Conservation (phyloP, 2,888 invertebrate species). For the Atrina japonica region DNA sequence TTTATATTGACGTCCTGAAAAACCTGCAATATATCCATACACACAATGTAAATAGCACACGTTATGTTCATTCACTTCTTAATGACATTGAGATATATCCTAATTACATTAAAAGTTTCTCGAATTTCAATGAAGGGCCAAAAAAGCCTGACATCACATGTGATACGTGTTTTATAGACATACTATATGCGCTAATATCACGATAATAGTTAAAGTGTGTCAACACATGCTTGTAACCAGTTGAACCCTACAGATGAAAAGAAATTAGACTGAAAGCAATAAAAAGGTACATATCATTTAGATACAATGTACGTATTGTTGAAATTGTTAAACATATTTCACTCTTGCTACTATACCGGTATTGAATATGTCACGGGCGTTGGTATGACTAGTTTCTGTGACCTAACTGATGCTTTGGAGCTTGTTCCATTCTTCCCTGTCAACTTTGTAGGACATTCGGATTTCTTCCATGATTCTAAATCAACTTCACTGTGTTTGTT, state of each 20-base stretch:
- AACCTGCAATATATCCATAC: conserved; percentile 55
- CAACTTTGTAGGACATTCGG: too few species aligned
- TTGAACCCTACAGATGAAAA: too few species aligned
- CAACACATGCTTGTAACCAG: too few species aligned
- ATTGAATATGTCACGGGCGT: conserved; percentile 62
- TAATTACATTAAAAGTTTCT: not conserved
- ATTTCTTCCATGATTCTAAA: too few species aligned
- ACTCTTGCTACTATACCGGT: conserved; percentile 49
- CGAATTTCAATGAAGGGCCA: not conserved
- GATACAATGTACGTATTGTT: not conserved
- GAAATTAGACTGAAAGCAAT: not conserved
- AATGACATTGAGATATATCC: too few species aligned
- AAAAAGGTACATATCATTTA: not conserved
- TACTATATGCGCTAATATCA: too few species aligned
- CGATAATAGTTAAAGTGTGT: too few species aligned
- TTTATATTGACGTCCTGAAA: conserved; percentile 69
- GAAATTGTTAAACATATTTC: not conserved
- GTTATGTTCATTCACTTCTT: not conserved
- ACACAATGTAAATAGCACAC: not conserved
- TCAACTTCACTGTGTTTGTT: too few species aligned
- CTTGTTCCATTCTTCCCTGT: too few species aligned
- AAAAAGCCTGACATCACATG: too few species aligned
- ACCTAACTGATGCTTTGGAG: conserved; percentile 13
- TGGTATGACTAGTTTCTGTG: conserved; percentile 59
- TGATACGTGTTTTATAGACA: too few species aligned